Evolutionary conservation across 2,797 vertebrate species (phyloP).

Genomic region (Gastrophryne carolinensis): DNA sequence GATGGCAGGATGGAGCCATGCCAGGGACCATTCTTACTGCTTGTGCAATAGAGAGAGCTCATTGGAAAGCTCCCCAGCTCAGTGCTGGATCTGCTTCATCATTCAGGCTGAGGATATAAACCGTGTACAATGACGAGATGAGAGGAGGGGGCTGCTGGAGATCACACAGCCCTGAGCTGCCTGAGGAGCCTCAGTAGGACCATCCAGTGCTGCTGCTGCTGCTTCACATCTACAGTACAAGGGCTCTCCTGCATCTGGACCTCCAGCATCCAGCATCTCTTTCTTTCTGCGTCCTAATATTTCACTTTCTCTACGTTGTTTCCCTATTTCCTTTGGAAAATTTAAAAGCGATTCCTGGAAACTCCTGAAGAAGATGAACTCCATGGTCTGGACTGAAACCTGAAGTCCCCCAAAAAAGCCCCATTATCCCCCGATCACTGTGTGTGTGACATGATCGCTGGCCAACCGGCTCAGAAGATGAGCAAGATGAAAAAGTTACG

Average conservation of each 20-base stretch:
- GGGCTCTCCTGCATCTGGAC: slow-evolving; percentile 16
- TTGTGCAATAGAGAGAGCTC: neutral
- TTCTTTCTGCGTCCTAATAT: neutral
- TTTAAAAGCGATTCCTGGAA: neutral
- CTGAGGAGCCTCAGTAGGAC: slow-evolving; percentile 38
- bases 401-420: too few species aligned
- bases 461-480: slow-evolving; percentile 81
- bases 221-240: neutral
- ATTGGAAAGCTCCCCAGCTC: neutral
- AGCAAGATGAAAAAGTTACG: slow-evolving; percentile 96
- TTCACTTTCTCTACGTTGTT: neutral
- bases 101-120: slow-evolving; percentile 36
- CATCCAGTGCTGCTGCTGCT: slow-evolving; percentile 5
- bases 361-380: neutral
- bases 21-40: neutral
- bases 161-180: slow-evolving; percentile 16
- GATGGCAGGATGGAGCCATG: slow-evolving; percentile 32
- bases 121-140: slow-evolving; percentile 32
- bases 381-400: neutral
- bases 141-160: slow-evolving; percentile 11
- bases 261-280: neutral
- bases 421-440: too few species aligned
- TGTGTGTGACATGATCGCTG: slow-evolving; percentile 86
- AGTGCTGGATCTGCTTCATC: slow-evolving; percentile 42
- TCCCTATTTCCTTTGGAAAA: neutral